A percentile compares a stretch with the other conserved stretches of the same genome.
Evolutionary conservation across 2,888 invertebrate species (phyloP).

Genomic region (Microplitis deprimator): DNA sequence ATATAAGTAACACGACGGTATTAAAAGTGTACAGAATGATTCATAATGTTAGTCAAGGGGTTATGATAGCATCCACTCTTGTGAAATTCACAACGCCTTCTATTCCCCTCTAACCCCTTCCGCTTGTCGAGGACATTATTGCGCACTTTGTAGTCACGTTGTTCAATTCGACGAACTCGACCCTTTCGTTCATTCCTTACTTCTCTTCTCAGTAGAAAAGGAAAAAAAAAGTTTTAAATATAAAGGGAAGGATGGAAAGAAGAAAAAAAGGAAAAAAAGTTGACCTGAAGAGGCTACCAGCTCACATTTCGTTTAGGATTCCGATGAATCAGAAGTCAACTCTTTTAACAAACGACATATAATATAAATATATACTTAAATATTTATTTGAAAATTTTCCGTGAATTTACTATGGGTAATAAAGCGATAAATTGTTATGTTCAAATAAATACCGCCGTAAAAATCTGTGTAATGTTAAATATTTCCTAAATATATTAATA

Average conservation of each 20-base stretch:
- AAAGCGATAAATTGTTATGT: too few species aligned
- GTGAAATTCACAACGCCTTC: constrained; percentile 38
- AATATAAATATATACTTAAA: background rate
- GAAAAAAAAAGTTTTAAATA: constrained; percentile 22
- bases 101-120: constrained; percentile 11
- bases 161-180: constrained; percentile 28
- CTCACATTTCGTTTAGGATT: constrained; percentile 23
- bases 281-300: constrained; percentile 5
- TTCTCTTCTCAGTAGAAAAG: background rate
- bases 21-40: constrained; percentile 25
- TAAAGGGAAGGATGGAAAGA: constrained; percentile 26
- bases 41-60: constrained; percentile 29
- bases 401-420: too few species aligned
- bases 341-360: background rate
- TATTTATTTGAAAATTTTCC: too few species aligned
- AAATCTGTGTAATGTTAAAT: too few species aligned
- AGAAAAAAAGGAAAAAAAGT: constrained; percentile 17
- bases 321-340: constrained; percentile 25
- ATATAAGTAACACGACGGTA: constrained; percentile 31
- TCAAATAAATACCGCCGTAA: too few species aligned
- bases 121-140: constrained; percentile 35
- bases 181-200: constrained; percentile 22
- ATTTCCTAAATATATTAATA: too few species aligned
- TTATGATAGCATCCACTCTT: constrained; percentile 32
- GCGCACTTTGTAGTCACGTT: constrained; percentile 32